A percentile compares a stretch with the other conserved stretches of the same genome.
phyloP scores from a whole-genome alignment of 2,888 invertebrate genomes.

The Acanthosepion esculentum region DNA sequence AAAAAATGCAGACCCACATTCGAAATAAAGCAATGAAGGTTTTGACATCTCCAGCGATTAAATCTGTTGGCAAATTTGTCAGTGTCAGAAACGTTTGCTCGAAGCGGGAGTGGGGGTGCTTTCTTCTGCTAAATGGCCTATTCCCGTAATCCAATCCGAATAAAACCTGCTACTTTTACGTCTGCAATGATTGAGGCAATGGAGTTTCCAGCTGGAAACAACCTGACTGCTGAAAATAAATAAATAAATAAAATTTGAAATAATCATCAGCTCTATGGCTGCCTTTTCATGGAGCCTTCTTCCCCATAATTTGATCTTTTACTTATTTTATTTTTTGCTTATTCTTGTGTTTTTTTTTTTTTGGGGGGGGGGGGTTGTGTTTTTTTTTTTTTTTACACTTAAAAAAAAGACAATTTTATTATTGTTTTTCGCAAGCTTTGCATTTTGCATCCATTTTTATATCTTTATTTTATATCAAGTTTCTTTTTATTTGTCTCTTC shows the following conservation, averaged over 20 bases:
- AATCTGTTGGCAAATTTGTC: conserved; percentile 4
- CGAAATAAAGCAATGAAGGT: background rate
- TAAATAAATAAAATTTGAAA: background rate
- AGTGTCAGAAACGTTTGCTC: background rate
- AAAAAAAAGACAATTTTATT: too few species aligned
- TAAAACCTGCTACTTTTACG: background rate
- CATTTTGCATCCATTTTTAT: too few species aligned
- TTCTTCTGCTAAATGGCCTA: background rate
- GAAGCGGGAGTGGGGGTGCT: background rate
- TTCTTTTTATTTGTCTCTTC: too few species aligned
- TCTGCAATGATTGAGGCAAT: background rate
- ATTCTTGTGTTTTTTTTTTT: too few species aligned
- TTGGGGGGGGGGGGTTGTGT: too few species aligned
- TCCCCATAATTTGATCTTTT: too few species aligned
- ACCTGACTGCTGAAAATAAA: background rate
- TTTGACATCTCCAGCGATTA: background rate
- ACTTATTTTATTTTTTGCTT: too few species aligned
- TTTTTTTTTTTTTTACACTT: too few species aligned
- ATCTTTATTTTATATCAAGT: too few species aligned
- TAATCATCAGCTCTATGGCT: background rate
- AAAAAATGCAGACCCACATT: background rate
- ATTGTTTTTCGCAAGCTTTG: too few species aligned
- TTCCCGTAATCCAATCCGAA: background rate
- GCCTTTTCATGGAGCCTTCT: too few species aligned
- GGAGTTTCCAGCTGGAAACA: conserved; percentile 16